Evolutionary conservation across 2,113 vertebrate genomes (phyloP).

Genomic region (Coturnix japonica): DNA sequence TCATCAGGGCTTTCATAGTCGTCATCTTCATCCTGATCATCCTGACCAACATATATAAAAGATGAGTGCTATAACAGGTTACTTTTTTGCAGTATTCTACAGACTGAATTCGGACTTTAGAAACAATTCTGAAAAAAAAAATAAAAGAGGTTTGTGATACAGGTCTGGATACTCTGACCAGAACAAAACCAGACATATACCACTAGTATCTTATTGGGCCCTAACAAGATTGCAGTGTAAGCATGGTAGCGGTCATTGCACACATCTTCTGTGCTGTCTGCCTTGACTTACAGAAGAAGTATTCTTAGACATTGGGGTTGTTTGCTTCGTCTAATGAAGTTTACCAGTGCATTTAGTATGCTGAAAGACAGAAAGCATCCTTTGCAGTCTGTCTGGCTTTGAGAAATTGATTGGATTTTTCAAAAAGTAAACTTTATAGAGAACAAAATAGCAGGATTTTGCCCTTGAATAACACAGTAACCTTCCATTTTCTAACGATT

Average conservation of each 20-base stretch:
- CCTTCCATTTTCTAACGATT: neutral
- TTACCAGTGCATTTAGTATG: neutral
- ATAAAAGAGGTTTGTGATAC: neutral
- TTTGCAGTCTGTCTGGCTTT: neutral
- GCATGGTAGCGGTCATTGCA: too few species aligned
- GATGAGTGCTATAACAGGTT: neutral
- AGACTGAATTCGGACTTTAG: neutral
- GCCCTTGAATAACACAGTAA: neutral
- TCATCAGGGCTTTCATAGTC: conserved; percentile 91
- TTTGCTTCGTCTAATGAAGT: accelerated
- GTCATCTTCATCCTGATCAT: conserved; percentile 85
- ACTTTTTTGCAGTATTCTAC: neutral
- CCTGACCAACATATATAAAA: conserved; percentile 38
- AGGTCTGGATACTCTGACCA: neutral
- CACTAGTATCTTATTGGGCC: too few species aligned
- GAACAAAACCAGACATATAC: neutral
- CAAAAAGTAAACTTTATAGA: neutral
- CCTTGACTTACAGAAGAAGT: too few species aligned
- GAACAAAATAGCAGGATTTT: neutral
- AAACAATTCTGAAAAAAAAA: neutral
- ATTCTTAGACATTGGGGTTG: too few species aligned
- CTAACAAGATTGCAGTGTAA: neutral
- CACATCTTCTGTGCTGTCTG: too few species aligned
- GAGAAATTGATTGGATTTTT: neutral
- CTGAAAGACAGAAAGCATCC: neutral